These are phyloP conservation scores for Lepilemur ruficaudatus DNA, from an alignment of 2,797 vertebrate genomes.

Conservation along the genomic window DNA sequence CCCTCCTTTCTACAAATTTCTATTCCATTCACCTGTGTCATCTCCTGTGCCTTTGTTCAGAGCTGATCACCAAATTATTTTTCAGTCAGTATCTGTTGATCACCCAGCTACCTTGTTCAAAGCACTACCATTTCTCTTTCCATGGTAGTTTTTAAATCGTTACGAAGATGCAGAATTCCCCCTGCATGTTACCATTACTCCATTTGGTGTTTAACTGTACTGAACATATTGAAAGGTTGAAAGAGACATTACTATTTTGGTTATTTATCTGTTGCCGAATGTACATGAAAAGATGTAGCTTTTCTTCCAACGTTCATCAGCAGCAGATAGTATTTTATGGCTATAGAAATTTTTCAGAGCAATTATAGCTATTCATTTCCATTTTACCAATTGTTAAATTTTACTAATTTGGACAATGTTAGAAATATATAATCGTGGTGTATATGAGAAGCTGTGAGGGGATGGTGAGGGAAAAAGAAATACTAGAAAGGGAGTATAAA, in stretches of 20 bases:
- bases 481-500: background rate
- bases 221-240: constrained; percentile 77
- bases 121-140: background rate
- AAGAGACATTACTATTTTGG: constrained; percentile 76
- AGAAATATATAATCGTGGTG: background rate
- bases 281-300: constrained; percentile 67
- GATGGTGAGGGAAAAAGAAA: background rate
- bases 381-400: constrained; percentile 36
- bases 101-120: background rate
- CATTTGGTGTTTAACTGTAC: constrained; percentile 76
- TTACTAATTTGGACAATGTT: background rate
- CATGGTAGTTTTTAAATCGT: background rate
- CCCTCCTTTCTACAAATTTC: background rate
- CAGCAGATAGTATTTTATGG: constrained; percentile 18
- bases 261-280: constrained; percentile 75
- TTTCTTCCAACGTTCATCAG: background rate
- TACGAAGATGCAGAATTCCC: background rate
- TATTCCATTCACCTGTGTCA: background rate
- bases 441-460: background rate
- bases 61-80: background rate
- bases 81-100: background rate
- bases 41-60: background rate
- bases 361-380: background rate
- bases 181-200: constrained; percentile 34
- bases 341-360: constrained; percentile 15